Percentiles rank a stretch among this genome's conserved stretches.
Evolutionary conservation across 2,797 vertebrate species (phyloP).

Genomic region (Rousettus madagascariensis): DNA sequence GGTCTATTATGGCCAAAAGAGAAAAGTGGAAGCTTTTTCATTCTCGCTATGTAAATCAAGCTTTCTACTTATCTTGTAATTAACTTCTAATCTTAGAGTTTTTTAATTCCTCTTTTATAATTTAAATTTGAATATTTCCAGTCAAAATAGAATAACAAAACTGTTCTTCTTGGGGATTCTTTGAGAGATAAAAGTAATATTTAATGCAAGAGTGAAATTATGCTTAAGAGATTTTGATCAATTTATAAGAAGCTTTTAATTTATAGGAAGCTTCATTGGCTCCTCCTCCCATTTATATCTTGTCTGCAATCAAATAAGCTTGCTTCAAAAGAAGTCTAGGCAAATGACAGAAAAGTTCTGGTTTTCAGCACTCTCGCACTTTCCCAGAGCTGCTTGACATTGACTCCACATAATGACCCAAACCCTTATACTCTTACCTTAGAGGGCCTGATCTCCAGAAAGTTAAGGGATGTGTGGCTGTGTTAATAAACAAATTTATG

Average conservation of each 20-base stretch:
- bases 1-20: background rate
- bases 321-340: background rate
- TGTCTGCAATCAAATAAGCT: background rate
- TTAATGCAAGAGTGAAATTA: background rate
- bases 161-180: background rate
- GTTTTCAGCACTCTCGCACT: background rate
- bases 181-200: slow-evolving; percentile 1
- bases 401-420: background rate
- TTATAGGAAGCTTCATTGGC: background rate
- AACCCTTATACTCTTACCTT: background rate
- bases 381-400: background rate
- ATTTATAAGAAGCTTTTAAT: background rate
- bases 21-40: background rate
- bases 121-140: background rate
- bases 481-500: background rate
- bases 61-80: background rate
- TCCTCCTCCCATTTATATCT: background rate
- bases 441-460: background rate
- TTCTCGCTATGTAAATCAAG: background rate
- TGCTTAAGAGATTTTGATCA: background rate
- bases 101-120: background rate
- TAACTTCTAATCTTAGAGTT: background rate
- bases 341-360: background rate
- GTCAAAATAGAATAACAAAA: background rate
- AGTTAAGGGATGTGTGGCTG: background rate